These are phyloP conservation scores for Tenthredo scrophulariae DNA, from an alignment of 2,888 invertebrate genomes.

Conservation along the genomic window DNA sequence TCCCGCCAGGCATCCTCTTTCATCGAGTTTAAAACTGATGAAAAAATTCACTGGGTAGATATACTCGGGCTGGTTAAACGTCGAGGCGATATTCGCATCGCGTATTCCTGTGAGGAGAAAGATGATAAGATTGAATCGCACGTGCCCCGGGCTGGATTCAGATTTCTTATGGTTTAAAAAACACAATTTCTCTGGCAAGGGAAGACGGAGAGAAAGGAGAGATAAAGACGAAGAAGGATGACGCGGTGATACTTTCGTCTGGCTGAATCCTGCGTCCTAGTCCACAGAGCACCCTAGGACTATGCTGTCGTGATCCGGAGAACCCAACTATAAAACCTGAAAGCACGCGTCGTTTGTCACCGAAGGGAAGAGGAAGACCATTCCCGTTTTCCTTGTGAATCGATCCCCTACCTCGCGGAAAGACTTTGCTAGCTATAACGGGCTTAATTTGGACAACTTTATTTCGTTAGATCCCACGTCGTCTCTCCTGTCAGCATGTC, in stretches of 20 bases:
- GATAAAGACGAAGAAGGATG: neutral
- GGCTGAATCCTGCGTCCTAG: neutral
- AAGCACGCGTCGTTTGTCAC: constrained; percentile 48
- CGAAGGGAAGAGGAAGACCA: constrained; percentile 22
- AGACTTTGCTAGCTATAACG: constrained; percentile 29
- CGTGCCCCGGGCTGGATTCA: neutral
- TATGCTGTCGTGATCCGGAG: constrained; percentile 29
- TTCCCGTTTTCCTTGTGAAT: constrained; percentile 32
- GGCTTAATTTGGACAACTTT: constrained; percentile 48
- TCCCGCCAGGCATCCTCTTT: neutral
- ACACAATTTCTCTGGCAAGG: neutral
- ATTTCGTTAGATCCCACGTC: constrained; percentile 48
- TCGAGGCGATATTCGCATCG: neutral
- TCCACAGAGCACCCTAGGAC: neutral
- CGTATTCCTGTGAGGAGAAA: constrained; percentile 9
- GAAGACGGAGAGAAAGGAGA: neutral
- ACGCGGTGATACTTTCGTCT: constrained; percentile 6
- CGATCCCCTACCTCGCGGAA: constrained; percentile 18
- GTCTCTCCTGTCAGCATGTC: constrained; percentile 46
- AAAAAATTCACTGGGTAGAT: neutral
- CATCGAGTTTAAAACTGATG: neutral
- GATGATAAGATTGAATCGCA: constrained; percentile 21
- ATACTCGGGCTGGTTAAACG: neutral
- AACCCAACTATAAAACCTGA: constrained; percentile 45
- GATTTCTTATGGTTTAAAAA: constrained; percentile 7